Conservation (phyloP, 2,797 vertebrate genomes). For the Brotula barbata region DNA sequence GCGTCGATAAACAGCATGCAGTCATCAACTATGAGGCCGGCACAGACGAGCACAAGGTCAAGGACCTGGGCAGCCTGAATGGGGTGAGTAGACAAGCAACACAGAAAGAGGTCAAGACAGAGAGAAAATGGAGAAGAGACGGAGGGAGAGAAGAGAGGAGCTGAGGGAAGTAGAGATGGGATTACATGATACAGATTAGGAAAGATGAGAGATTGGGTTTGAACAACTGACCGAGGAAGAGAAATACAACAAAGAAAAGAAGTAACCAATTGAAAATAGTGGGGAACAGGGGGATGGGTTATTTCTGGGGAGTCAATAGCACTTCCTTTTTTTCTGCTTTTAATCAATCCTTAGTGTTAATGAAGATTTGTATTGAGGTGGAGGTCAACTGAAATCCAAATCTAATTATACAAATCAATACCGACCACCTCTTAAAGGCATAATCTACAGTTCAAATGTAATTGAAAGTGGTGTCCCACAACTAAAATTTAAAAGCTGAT, state of each 20-base stretch:
- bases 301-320: conserved; percentile 31
- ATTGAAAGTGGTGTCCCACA: conserved; percentile 5
- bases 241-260: conserved; percentile 2
- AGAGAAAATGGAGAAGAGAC: conserved; percentile 10
- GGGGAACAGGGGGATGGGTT: conserved; percentile 13
- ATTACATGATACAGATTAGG: not conserved
- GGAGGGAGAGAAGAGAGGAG: not conserved
- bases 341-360: conserved; percentile 44
- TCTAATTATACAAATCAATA: conserved; percentile 51
- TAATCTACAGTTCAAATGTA: conserved; percentile 15
- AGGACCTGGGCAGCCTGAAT: conserved; percentile 97
- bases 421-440: conserved; percentile 19
- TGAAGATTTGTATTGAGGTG: conserved; percentile 48
- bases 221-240: not conserved
- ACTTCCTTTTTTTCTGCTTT: conserved; percentile 4
- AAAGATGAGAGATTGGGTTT: conserved; percentile 19
- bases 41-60: conserved; percentile 93
- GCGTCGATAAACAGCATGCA: conserved; percentile 99
- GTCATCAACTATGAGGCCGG: conserved; percentile 95
- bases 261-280: conserved; percentile 2
- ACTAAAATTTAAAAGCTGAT: not conserved
- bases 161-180: not conserved
- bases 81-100: conserved; percentile 84
- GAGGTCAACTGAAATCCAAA: conserved; percentile 37
- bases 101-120: conserved; percentile 2